phyloP scores from a whole-genome alignment of 2,113 vertebrate genomes.

The Nestor notabilis region DNA sequence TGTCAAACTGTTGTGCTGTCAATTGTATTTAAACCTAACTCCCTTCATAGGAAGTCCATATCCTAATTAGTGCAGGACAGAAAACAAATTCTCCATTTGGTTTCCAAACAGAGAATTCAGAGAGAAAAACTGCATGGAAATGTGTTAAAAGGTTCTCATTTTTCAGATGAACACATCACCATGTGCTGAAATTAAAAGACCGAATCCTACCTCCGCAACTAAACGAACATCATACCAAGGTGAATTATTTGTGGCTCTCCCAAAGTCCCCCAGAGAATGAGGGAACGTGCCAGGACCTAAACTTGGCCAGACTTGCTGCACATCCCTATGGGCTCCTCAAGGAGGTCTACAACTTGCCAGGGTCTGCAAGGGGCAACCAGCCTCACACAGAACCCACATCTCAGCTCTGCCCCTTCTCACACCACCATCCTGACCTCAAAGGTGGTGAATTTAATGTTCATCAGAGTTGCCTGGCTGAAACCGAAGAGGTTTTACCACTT shows the following conservation, averaged over 20 bases:
- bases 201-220: neutral
- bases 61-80: neutral
- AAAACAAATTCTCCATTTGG: neutral
- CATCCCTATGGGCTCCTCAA: accelerated
- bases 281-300: neutral
- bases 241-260: neutral
- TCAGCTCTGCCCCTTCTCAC: neutral
- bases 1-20: neutral
- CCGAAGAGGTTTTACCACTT: neutral
- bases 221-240: accelerated
- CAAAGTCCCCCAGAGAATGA: neutral
- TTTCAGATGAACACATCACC: neutral
- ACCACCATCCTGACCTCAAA: neutral
- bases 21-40: neutral
- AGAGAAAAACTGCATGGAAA: neutral
- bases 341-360: neutral
- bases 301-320: accelerated
- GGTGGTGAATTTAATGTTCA: neutral
- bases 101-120: neutral
- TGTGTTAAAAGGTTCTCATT: neutral
- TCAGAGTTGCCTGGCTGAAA: accelerated
- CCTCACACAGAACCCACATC: neutral
- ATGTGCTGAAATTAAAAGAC: neutral
- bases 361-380: neutral
- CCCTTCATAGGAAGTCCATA: neutral